Conservation (phyloP, 1,140 invertebrate species). For the Pseudomyrmex cubaensis region DNA sequence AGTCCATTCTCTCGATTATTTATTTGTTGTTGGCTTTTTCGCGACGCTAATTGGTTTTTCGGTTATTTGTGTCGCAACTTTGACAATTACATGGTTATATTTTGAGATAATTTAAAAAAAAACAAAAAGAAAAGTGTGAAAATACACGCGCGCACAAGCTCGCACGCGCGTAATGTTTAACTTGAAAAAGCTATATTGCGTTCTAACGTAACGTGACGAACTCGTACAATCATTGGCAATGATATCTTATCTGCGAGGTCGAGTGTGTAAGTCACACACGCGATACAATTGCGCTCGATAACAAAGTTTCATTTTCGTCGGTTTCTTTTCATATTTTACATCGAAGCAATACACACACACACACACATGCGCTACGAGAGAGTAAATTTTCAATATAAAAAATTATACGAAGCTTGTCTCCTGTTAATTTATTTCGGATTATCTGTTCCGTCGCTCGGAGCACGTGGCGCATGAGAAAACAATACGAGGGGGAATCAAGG, state of each 20-base stretch:
- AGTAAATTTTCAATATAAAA: not conserved
- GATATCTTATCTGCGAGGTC: conserved; percentile 58
- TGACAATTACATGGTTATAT: no score
- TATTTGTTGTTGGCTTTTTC: no score
- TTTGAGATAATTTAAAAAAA: no score
- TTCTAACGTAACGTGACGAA: conserved; percentile 30
- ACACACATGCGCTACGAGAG: not conserved
- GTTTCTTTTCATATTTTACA: conserved; percentile 7
- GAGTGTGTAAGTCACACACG: conserved; percentile 14
- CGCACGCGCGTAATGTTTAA: no score
- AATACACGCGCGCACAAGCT: no score
- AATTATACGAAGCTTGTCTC: no score
- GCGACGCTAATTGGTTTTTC: no score
- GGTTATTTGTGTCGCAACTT: no score
- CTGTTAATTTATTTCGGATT: no score
- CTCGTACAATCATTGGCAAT: conserved; percentile 40
- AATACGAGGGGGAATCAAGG: not conserved
- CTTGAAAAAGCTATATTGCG: conserved; percentile 1
- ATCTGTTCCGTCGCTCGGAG: not conserved
- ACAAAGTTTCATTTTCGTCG: not conserved
- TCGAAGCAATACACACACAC: not conserved
- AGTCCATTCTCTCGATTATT: no score
- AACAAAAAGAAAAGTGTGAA: no score
- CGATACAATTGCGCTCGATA: conserved; percentile 28
- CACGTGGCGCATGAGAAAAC: not conserved